Evolutionary conservation across 2,797 vertebrate genomes (phyloP).

Genomic region (Huso huso): DNA sequence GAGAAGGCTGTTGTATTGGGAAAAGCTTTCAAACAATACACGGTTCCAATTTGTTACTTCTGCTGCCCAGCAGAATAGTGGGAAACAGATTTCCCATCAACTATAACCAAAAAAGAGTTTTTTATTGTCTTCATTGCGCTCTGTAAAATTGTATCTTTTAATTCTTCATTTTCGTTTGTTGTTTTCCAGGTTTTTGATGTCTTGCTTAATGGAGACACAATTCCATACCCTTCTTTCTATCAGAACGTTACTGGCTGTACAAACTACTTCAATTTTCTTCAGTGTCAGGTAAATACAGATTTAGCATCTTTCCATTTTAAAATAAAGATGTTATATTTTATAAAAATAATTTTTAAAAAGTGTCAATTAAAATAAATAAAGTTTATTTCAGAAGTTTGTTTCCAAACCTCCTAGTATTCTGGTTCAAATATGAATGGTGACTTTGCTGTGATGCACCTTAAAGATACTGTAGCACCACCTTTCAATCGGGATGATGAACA

Average conservation of each 20-base stretch:
- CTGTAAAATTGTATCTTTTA: neutral
- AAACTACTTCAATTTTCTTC: constrained; percentile 71
- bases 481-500: no score
- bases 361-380: no score
- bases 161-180: neutral
- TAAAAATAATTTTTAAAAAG: no score
- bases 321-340: no score
- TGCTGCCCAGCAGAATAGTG: neutral
- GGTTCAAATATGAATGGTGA: no score
- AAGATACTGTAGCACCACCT: no score
- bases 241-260: constrained; percentile 74
- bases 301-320: neutral
- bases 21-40: neutral
- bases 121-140: neutral
- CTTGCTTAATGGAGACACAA: constrained; percentile 62
- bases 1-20: neutral
- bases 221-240: constrained; percentile 57
- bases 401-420: no score
- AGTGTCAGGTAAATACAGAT: constrained; percentile 55
- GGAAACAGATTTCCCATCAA: constrained; percentile 1
- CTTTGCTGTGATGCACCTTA: no score
- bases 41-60: neutral
- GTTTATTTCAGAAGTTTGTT: no score
- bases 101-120: neutral
- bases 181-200: constrained; percentile 61